Conservation (phyloP, 1,140 invertebrate genomes). For the Pseudachorutes palmiensis region DNA sequence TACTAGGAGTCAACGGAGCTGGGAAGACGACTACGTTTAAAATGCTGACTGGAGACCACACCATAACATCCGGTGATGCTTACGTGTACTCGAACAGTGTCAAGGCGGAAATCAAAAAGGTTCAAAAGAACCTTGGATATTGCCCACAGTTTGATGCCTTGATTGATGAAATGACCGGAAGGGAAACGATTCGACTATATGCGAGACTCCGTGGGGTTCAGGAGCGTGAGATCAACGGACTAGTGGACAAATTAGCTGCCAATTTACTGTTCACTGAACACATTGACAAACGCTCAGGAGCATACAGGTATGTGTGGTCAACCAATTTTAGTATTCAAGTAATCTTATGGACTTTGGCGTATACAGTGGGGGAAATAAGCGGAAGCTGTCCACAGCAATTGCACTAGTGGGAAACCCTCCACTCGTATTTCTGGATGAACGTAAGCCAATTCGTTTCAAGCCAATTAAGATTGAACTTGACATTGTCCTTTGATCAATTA, state of each 20-base stretch:
- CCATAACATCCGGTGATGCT: constrained; percentile 54
- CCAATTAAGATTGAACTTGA: background rate
- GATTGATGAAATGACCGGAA: constrained; percentile 64
- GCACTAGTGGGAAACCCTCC: constrained; percentile 56
- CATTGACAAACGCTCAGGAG: constrained; percentile 44
- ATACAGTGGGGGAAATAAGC: constrained; percentile 56
- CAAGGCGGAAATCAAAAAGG: constrained; percentile 45
- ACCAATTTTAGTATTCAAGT: too few species aligned
- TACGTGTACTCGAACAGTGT: constrained; percentile 47
- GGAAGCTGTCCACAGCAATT: constrained; percentile 56
- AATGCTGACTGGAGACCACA: constrained; percentile 75
- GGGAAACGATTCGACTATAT: constrained; percentile 67
- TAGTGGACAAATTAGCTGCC: constrained; percentile 42
- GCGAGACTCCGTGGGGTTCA: constrained; percentile 63
- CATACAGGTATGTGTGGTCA: constrained; percentile 42
- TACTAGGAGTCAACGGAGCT: constrained; percentile 44
- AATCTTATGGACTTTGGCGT: too few species aligned
- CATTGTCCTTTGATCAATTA: background rate
- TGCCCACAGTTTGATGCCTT: constrained; percentile 70
- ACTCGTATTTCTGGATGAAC: constrained; percentile 53
- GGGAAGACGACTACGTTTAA: constrained; percentile 50
- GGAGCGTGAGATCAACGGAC: constrained; percentile 39
- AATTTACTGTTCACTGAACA: constrained; percentile 42
- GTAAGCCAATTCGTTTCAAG: background rate
- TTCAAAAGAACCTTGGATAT: constrained; percentile 38